Evolutionary conservation across 2,888 invertebrate species (phyloP).

Genomic region (Chrysotoxum bicinctum): DNA sequence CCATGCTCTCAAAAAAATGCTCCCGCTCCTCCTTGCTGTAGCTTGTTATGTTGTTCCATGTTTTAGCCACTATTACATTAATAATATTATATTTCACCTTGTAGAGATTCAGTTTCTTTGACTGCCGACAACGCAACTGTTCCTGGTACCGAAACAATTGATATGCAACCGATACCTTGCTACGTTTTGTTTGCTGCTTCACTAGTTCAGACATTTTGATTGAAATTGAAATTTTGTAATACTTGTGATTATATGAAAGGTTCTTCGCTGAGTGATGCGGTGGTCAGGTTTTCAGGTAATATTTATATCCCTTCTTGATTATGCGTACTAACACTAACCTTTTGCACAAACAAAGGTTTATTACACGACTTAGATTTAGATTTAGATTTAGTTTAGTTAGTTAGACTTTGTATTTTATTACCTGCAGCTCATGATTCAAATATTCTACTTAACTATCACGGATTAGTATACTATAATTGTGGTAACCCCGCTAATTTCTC

Average conservation of each 20-base stretch:
- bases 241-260: neutral
- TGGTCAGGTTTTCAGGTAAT: neutral
- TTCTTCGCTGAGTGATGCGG: neutral
- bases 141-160: too few species aligned
- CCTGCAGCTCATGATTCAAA: too few species aligned
- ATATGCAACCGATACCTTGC: slow-evolving; percentile 1
- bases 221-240: neutral
- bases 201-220: neutral
- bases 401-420: too few species aligned
- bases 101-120: neutral
- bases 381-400: too few species aligned
- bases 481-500: too few species aligned
- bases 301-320: too few species aligned
- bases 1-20: slow-evolving; percentile 20
- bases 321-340: too few species aligned
- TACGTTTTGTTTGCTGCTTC: neutral
- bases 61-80: neutral
- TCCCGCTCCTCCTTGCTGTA: slow-evolving; percentile 33
- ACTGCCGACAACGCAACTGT: slow-evolving; percentile 4
- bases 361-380: too few species aligned
- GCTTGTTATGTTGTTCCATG: slow-evolving; percentile 14
- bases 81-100: slow-evolving; percentile 14
- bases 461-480: too few species aligned
- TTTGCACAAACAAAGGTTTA: too few species aligned
- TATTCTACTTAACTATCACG: too few species aligned